Evolutionary conservation across 2,797 vertebrate genomes (phyloP).

Genomic region (Arrhamphus sclerolepis): DNA sequence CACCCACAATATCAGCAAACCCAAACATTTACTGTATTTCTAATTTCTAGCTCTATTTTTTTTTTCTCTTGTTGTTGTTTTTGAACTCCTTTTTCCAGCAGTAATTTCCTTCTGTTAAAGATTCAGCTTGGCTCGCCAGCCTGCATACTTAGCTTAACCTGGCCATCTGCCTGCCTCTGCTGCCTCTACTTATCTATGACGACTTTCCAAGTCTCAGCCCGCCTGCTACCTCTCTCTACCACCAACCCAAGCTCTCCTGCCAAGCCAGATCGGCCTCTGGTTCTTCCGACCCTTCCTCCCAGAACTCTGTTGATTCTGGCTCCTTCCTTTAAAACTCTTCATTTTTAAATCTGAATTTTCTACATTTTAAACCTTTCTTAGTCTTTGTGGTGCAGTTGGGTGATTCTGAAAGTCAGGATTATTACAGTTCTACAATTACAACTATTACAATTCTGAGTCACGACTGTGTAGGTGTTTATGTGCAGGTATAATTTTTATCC

Average conservation of each 20-base stretch:
- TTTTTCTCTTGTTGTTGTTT: neutral
- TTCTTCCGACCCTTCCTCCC: neutral
- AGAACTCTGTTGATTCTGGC: conserved; percentile 9
- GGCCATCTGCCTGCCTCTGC: conserved; percentile 7
- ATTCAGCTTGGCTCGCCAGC: neutral
- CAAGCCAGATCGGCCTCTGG: conserved; percentile 4
- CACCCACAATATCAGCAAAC: neutral
- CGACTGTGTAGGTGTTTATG: neutral
- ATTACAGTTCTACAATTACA: no score
- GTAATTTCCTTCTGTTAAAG: neutral
- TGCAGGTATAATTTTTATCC: neutral
- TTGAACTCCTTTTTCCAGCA: neutral
- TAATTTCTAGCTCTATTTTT: no score
- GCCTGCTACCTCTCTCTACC: neutral
- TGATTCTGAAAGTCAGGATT: neutral
- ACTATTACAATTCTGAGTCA: no score
- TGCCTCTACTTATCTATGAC: neutral
- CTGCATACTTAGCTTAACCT: neutral
- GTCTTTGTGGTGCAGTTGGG: neutral
- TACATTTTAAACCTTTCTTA: neutral
- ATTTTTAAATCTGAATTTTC: neutral
- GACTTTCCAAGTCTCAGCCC: neutral
- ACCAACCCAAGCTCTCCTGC: conserved; percentile 2
- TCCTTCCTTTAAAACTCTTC: neutral
- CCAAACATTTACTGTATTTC: neutral